A percentile compares a stretch with the other conserved stretches of the same genome.
These are phyloP conservation scores for Stomatorhinus ivindoensis DNA, from an alignment of 2,113 vertebrate species.

Conservation along the genomic window DNA sequence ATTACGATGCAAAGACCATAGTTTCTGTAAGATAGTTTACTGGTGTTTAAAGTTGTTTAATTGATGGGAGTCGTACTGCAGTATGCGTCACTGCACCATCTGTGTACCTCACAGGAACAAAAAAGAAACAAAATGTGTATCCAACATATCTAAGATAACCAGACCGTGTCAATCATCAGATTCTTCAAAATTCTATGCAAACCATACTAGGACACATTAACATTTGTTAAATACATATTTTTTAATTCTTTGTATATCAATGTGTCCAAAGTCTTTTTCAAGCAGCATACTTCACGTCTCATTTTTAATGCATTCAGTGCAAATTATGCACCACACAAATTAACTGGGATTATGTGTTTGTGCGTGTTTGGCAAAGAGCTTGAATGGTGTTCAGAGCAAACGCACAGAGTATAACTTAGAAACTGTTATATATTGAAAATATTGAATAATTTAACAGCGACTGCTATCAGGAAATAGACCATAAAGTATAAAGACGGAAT, in stretches of 20 bases:
- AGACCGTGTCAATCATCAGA: not conserved
- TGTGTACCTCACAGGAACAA: constrained; percentile 21
- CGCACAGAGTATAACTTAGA: constrained; percentile 34
- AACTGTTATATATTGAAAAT: constrained; percentile 29
- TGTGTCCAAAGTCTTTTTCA: constrained; percentile 24
- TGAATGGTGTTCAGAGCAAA: constrained; percentile 49
- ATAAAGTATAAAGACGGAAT: constrained; percentile 25
- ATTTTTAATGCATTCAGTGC: constrained; percentile 33
- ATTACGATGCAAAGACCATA: constrained; percentile 41
- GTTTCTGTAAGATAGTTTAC: constrained; percentile 35
- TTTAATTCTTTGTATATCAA: constrained; percentile 11
- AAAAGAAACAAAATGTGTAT: not conserved
- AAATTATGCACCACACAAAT: constrained; percentile 29
- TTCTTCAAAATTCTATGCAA: not conserved
- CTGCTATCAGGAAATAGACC: constrained; percentile 35
- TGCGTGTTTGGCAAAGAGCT: constrained; percentile 49
- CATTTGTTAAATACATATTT: not conserved
- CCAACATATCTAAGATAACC: not conserved
- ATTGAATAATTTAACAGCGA: constrained; percentile 42
- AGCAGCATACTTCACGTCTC: constrained; percentile 37
- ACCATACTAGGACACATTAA: constrained; percentile 15
- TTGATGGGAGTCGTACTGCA: constrained; percentile 26
- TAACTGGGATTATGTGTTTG: constrained; percentile 35
- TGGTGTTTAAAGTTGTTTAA: constrained; percentile 35
- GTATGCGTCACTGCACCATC: constrained; percentile 3